Evolutionary conservation across 2,888 invertebrate species (phyloP), one percentile per base, ranked within the genome.

Genomic region (Leptinotarsa peninsularis): DNA sequence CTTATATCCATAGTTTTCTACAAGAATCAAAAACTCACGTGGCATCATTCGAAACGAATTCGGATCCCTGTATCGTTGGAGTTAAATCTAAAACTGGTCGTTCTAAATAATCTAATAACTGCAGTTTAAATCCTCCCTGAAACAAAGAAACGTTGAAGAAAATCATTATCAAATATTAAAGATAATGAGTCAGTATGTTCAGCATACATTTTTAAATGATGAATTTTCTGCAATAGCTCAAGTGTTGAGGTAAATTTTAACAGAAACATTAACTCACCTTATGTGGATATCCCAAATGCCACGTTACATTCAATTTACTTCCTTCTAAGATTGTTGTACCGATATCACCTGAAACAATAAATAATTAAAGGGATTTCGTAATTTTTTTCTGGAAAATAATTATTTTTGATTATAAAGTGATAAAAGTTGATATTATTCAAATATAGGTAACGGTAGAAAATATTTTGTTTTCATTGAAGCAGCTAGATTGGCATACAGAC

Each of bases 201-300:
- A 43, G 13, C 43, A 43, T 43, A 10, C 13, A 43, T 10, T 43
- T 10, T 43, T 43, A 43, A 43, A 13, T 43, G 10, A 13, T 43
- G 43, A 43, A 43, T 13, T 43, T 43, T 43, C 43, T 43, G 43
- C 43, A 43, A 10, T 10, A 43, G 43, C 43, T 10, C 10, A 10
- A 43, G 3, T 13, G 5, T 43, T 43, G 43, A 3, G 10, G 43
- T 13, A 43, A 43, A 43, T 43, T 43, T 43, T 3, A 60, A 21
- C 21, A 49, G 23, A 50, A 58, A 23, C 49, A 3, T 33, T 43
- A 58, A 90, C 93, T 92, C 90, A 96, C 96, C 90, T 93, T 91
- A 86, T 98, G 98, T 5, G 98, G 96, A 89, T 97, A 98, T 15
- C 97, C 96, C 84, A 98, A 91, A 89, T 97, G 97, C 98, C 98